A percentile compares a stretch with the other conserved stretches of the same genome.
Evolutionary conservation across 2,888 invertebrate species (phyloP).

Genomic region (Hydraecia micacea): DNA sequence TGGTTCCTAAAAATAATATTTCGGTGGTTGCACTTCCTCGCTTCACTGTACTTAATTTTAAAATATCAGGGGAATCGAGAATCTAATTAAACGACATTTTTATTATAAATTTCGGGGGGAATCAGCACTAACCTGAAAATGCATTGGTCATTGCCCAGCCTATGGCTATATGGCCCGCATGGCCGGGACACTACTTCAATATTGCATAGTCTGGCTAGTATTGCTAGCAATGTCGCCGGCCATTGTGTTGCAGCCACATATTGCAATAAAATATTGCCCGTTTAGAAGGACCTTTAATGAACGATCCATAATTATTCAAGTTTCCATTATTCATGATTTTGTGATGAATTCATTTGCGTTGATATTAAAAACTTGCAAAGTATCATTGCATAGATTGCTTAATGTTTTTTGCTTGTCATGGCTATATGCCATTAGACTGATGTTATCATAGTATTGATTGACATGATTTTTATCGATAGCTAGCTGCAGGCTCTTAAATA

Average conservation of each 20-base stretch:
- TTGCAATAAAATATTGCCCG: too few species aligned
- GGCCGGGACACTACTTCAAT: too few species aligned
- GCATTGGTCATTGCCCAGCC: too few species aligned
- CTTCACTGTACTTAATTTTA: too few species aligned
- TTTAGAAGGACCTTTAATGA: not conserved
- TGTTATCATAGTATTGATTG: slow-evolving; percentile 15
- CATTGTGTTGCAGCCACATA: too few species aligned
- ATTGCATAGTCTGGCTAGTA: too few species aligned
- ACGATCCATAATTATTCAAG: slow-evolving; percentile 12
- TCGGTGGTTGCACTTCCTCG: too few species aligned
- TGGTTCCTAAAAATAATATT: too few species aligned
- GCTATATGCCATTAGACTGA: slow-evolving; percentile 22
- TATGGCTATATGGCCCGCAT: too few species aligned
- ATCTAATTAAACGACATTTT: not conserved
- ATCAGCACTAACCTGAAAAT: too few species aligned
- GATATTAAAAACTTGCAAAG: slow-evolving; percentile 29
- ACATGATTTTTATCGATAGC: slow-evolving; percentile 20
- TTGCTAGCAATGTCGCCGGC: too few species aligned
- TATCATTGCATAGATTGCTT: slow-evolving; percentile 22
- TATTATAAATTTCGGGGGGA: not conserved
- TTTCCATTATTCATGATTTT: slow-evolving; percentile 49
- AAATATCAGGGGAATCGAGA: too few species aligned
- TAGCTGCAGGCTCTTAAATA: not conserved
- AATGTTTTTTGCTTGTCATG: slow-evolving; percentile 17
- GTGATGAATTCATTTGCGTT: slow-evolving; percentile 41